A percentile compares a stretch with the other conserved stretches of the same genome.
These are phyloP conservation scores for Catocala sponsa DNA, from an alignment of 2,888 invertebrate genomes.

Conservation along the genomic window DNA sequence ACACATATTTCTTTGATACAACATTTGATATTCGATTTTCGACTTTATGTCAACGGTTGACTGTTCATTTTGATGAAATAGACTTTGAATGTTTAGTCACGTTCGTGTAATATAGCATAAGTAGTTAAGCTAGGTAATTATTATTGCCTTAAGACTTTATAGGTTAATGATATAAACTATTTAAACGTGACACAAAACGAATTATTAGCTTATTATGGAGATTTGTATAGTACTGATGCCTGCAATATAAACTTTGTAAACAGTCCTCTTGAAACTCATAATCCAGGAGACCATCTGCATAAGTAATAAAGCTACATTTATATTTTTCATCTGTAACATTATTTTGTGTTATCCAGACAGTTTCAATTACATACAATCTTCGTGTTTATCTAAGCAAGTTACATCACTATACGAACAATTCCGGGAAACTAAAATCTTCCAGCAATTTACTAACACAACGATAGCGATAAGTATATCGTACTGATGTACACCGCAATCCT, in stretches of 20 bases:
- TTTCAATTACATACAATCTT: conserved; percentile 7
- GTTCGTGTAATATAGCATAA: conserved; percentile 6
- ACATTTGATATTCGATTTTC: background rate
- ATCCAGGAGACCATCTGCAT: no score
- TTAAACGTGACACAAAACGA: conserved; percentile 1
- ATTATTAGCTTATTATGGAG: background rate
- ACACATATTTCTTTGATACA: conserved; percentile 12
- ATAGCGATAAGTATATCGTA: conserved; percentile 59
- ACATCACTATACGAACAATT: conserved; percentile 39
- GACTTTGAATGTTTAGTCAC: conserved; percentile 2
- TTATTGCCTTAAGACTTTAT: conserved; percentile 14
- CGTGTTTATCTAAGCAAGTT: conserved; percentile 5
- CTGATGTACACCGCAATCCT: conserved; percentile 67
- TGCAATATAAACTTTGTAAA: no score
- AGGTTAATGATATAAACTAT: conserved; percentile 13
- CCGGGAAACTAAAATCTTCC: conserved; percentile 47
- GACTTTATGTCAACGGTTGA: conserved; percentile 11
- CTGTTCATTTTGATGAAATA: background rate
- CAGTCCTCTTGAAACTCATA: no score
- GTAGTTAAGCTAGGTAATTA: conserved; percentile 1
- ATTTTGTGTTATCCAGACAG: background rate
- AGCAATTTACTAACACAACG: conserved; percentile 55
- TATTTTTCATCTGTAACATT: no score
- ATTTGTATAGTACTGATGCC: no score
- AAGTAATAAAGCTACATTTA: no score